A percentile compares a stretch with the other conserved stretches of the same genome.
Evolutionary conservation across 2,888 invertebrate genomes (phyloP).

Genomic region (Agonopterix subpropinquella): DNA sequence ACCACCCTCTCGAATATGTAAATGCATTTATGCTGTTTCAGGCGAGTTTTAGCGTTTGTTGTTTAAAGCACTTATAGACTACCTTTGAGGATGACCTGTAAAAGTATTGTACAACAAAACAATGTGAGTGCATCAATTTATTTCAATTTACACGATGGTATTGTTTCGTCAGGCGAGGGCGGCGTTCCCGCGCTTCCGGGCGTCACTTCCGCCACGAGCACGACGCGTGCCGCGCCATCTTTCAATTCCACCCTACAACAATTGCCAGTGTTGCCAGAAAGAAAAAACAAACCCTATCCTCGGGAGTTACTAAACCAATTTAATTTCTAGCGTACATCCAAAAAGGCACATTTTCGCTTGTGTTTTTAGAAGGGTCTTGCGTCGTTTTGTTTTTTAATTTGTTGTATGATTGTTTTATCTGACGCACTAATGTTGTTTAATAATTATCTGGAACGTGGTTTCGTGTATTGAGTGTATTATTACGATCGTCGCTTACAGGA

Average conservation of each 20-base stretch:
- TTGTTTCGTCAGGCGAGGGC: slow-evolving; percentile 61
- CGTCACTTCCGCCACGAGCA: slow-evolving; percentile 62
- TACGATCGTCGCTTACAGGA: slow-evolving; percentile 39
- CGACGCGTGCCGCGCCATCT: slow-evolving; percentile 70
- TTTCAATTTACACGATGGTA: slow-evolving; percentile 70
- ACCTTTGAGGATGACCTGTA: slow-evolving; percentile 37
- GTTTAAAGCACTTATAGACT: slow-evolving; percentile 17
- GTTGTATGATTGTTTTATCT: slow-evolving; percentile 58
- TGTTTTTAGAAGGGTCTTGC: too few species aligned
- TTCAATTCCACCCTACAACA: slow-evolving; percentile 61
- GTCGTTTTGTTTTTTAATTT: too few species aligned
- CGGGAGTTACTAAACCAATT: not conserved
- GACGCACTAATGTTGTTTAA: slow-evolving; percentile 61
- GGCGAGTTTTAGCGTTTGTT: too few species aligned
- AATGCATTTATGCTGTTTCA: too few species aligned
- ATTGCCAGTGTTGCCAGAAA: slow-evolving; percentile 43
- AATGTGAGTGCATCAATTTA: slow-evolving; percentile 66
- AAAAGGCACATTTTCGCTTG: too few species aligned
- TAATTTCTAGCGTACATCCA: not conserved
- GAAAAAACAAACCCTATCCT: slow-evolving; percentile 35
- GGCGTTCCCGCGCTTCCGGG: slow-evolving; percentile 61
- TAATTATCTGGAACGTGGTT: slow-evolving; percentile 60
- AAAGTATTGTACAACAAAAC: slow-evolving; percentile 43
- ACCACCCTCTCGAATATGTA: too few species aligned
- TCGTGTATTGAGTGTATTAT: slow-evolving; percentile 49